Evolutionary conservation across 2,888 invertebrate genomes (phyloP).

Genomic region (Escarpia spicata): DNA sequence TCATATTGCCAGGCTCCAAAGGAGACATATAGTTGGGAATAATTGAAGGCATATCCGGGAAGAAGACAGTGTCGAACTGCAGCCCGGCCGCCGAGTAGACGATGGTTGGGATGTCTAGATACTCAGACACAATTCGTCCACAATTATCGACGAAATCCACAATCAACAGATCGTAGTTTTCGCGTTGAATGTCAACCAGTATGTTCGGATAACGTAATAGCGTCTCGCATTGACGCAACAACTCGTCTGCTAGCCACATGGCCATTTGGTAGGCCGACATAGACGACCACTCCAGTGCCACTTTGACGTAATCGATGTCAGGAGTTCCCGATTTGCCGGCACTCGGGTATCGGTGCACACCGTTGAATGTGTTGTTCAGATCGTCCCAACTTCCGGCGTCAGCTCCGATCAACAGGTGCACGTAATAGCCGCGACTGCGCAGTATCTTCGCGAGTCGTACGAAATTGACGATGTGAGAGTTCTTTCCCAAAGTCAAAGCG

Average conservation of each 20-base stretch:
- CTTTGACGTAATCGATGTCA: too few species aligned
- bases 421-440: constrained; percentile 31
- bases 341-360: too few species aligned
- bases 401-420: constrained; percentile 37
- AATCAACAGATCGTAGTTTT: constrained; percentile 37
- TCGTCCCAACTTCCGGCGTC: not conserved
- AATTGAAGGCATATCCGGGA: too few species aligned
- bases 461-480: constrained; percentile 42
- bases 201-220: constrained; percentile 31
- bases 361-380: too few species aligned
- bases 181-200: constrained; percentile 33
- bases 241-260: constrained; percentile 33
- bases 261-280: constrained; percentile 19
- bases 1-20: constrained; percentile 37
- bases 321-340: too few species aligned
- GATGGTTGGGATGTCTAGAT: constrained; percentile 40
- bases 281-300: too few species aligned
- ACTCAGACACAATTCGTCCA: constrained; percentile 39
- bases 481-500: constrained; percentile 41
- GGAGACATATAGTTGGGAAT: too few species aligned
- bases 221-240: constrained; percentile 37
- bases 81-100: constrained; percentile 35
- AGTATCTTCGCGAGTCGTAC: constrained; percentile 39
- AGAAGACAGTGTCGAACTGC: too few species aligned
- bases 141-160: constrained; percentile 42